Evolutionary conservation across 2,113 vertebrate species (phyloP).

Genomic region (Urocynchramus pylzowi): DNA sequence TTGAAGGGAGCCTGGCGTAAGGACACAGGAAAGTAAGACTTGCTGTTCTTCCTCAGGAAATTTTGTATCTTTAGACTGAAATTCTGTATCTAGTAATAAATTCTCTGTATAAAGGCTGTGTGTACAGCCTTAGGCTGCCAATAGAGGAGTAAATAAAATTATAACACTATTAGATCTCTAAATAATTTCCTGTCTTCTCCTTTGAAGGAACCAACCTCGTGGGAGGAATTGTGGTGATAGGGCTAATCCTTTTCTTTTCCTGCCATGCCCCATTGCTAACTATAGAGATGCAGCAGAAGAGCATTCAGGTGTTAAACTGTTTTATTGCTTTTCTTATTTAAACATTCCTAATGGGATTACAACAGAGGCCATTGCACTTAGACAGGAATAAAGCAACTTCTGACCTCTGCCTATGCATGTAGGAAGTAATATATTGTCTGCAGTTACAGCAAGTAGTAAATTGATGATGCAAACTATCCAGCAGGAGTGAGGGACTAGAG

Average conservation of each 20-base stretch:
- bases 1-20: neutral
- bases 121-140: neutral
- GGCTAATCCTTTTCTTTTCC: neutral
- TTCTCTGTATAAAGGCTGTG: neutral
- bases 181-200: neutral
- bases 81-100: neutral
- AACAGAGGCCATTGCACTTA: neutral
- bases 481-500: neutral
- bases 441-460: neutral
- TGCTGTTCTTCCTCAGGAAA: neutral
- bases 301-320: neutral
- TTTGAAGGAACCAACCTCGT: neutral
- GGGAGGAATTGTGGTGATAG: neutral
- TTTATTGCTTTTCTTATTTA: conserved; percentile 7
- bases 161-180: neutral
- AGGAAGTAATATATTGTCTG: neutral
- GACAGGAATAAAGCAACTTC: neutral
- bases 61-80: neutral
- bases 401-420: neutral
- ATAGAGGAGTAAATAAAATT: neutral
- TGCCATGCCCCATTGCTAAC: neutral
- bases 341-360: neutral
- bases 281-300: neutral
- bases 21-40: neutral
- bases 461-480: neutral